Evolutionary conservation across 2,797 vertebrate species (phyloP).

Genomic region (Enteromius fasciolatus): DNA sequence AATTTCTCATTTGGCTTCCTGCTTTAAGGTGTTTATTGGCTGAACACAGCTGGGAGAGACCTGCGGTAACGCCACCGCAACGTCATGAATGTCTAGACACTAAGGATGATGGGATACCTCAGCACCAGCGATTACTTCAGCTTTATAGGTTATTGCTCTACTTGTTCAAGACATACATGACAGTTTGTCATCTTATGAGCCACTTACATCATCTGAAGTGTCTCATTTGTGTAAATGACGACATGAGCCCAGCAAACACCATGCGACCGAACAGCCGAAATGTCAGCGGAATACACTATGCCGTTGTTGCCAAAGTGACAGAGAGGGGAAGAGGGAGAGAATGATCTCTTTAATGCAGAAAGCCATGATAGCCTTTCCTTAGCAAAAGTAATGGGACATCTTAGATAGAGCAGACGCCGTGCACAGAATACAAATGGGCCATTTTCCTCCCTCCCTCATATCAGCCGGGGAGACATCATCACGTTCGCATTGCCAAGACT

Average conservation of each 20-base stretch:
- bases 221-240: constrained; percentile 30
- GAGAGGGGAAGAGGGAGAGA: constrained; percentile 40
- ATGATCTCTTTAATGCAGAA: constrained; percentile 45
- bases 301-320: constrained; percentile 34
- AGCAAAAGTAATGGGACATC: constrained; percentile 52
- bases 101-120: constrained; percentile 25
- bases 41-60: constrained; percentile 11
- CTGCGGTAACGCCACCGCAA: neutral
- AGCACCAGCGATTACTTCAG: constrained; percentile 6
- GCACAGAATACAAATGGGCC: constrained; percentile 54
- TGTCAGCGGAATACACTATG: constrained; percentile 24
- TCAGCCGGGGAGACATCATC: constrained; percentile 44
- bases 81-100: constrained; percentile 1
- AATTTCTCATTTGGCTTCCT: constrained; percentile 52
- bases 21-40: constrained; percentile 55
- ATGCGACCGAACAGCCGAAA: constrained; percentile 20
- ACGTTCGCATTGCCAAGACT: constrained; percentile 34
- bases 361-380: constrained; percentile 49
- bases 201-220: constrained; percentile 23
- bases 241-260: constrained; percentile 1
- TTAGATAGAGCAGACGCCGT: constrained; percentile 39
- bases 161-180: constrained; percentile 7
- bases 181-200: constrained; percentile 29
- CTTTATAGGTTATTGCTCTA: constrained; percentile 17
- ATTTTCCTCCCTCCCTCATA: constrained; percentile 37